Evolutionary conservation across 2,113 vertebrate species (phyloP).

Genomic region (Pomatostomus ruficeps): DNA sequence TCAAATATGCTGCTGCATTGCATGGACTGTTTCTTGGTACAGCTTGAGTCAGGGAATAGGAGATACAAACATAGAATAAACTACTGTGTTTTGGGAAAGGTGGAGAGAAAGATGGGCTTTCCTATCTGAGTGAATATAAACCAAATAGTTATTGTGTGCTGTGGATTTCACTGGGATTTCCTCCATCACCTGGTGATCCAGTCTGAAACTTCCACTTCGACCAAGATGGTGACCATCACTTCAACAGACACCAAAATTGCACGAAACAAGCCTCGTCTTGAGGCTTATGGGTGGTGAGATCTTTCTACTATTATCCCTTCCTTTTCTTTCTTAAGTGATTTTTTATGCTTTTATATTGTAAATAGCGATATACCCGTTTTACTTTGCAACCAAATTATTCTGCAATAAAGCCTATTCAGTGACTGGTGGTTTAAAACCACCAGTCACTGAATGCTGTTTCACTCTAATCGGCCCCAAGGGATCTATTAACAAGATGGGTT

Average conservation of each 20-base stretch:
- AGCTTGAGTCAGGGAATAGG: neutral
- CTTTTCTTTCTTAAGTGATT: neutral
- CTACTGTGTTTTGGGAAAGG: neutral
- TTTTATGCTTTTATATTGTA: neutral
- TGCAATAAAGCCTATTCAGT: neutral
- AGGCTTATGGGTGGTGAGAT: rapidly evolving
- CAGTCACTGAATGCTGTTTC: neutral
- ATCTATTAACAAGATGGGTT: neutral
- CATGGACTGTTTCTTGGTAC: neutral
- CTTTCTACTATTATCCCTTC: neutral
- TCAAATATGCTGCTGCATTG: neutral
- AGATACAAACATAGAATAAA: neutral
- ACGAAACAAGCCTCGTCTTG: rapidly evolving
- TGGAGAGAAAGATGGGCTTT: neutral
- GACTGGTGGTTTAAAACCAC: neutral
- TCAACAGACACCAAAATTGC: neutral
- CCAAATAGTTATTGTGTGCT: neutral
- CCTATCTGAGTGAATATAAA: neutral
- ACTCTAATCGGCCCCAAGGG: neutral
- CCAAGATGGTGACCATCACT: neutral
- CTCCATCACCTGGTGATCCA: neutral
- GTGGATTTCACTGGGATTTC: neutral
- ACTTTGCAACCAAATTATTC: neutral
- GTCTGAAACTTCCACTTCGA: neutral
- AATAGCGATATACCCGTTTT: neutral